Percentiles rank a stretch among this genome's conserved stretches.
These are phyloP conservation scores for Sciurus vulgaris DNA, from an alignment of 2,797 vertebrate species.

Conservation along the genomic window DNA sequence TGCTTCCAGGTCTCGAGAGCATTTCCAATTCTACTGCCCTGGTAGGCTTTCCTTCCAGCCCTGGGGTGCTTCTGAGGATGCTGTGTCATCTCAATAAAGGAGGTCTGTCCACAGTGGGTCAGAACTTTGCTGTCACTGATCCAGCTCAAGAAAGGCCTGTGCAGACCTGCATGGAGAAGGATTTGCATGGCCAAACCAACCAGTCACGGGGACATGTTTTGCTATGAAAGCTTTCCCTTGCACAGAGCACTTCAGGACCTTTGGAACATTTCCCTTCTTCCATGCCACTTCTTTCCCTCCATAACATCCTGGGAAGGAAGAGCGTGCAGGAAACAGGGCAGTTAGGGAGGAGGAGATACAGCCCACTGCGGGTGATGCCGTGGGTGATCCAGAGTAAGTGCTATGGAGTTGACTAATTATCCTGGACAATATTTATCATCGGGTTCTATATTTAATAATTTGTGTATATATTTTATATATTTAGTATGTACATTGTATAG, in stretches of 20 bases:
- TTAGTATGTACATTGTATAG: too few species aligned
- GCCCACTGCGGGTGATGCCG: background rate
- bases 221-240: background rate
- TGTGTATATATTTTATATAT: too few species aligned
- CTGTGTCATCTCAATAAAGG: background rate
- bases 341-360: background rate
- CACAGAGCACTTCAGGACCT: background rate
- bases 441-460: too few species aligned
- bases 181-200: background rate
- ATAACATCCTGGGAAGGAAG: background rate
- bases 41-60: background rate
- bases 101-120: background rate
- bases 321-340: too few species aligned
- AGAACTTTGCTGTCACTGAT: background rate
- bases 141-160: background rate
- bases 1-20: background rate
- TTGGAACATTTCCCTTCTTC: background rate
- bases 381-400: background rate
- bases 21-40: background rate
- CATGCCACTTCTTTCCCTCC: background rate
- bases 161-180: background rate
- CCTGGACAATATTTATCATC: too few species aligned
- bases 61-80: background rate
- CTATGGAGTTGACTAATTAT: background rate
- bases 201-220: too few species aligned